Evolutionary conservation across 1,140 invertebrate genomes (phyloP), one percentile per base, ranked within the genome.

Genomic region (Sitophilus oryzae): DNA sequence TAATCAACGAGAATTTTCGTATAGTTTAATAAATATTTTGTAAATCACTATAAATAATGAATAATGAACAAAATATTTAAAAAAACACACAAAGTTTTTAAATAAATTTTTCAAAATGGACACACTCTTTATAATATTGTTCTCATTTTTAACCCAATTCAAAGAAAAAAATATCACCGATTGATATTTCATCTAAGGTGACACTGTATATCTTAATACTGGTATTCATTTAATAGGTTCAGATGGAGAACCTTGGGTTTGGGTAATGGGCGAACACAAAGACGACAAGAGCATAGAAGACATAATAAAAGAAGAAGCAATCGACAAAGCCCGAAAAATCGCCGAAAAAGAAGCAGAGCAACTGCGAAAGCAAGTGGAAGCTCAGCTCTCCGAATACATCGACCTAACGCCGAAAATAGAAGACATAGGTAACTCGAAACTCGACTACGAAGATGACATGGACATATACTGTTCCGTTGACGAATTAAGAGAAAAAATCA

Each of bases 221-320:
- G n/a, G n/a, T n/a, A n/a, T 6, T 18, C 30, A 8, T 30, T 5
- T 48, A 38, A 10, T 8, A 56, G 82, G 80, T 8, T 69, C 68
- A 44, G 79, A 83, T 64, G 81, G 80, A 0, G 79, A 84, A 62
- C 82, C 82, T 9, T 63, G 61, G 61, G 61, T 63, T n/a, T 83
- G 81, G 81, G 79, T 84, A 38, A 82, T 84, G 80, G 82, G 81
- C 0, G 82, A 83, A 57, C 79, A 82, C 58, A 67, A 73, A 42
- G 69, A 80, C 58, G 82, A 83, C 64, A 76, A 77, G 62, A 75
- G 73, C 5, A 82, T 83, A 30, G 81, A 82, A 49, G 74, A 76
- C 57, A 82, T 82, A 37, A 61, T 83, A 8, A 76, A 77, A 41
- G 76, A 80, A 52, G 81, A 83, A 66, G 77, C 80, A 2, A 66